These are phyloP conservation scores for Darevskia mixta DNA, from an alignment of 2,797 vertebrate species.

Conservation along the genomic window DNA sequence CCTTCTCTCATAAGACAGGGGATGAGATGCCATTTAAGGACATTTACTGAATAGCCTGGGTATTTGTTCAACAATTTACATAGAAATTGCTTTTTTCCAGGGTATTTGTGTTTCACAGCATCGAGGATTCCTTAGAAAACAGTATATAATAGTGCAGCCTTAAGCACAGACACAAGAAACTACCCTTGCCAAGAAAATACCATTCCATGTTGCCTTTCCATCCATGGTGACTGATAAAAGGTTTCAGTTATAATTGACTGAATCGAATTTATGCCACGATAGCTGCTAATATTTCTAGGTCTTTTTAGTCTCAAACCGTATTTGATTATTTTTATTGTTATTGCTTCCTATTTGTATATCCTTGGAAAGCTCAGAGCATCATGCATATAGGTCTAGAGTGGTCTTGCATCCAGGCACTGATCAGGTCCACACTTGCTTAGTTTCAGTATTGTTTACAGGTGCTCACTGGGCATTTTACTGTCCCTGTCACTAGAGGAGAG, in stretches of 20 bases:
- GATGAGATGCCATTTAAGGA: constrained; percentile 10
- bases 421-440: not conserved
- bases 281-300: not conserved
- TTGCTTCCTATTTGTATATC: not conserved
- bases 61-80: not conserved
- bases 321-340: not conserved
- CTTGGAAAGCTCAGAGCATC: not conserved
- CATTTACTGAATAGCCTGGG: not conserved
- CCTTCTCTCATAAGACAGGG: constrained; percentile 4
- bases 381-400: too few relatives aligned
- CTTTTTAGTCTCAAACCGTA: not conserved
- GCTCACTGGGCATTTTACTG: not conserved
- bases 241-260: not conserved
- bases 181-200: not conserved
- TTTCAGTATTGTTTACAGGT: not conserved
- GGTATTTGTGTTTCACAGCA: not conserved
- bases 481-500: not conserved
- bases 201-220: not conserved
- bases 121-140: not conserved
- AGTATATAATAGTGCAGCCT: not conserved
- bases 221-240: not conserved
- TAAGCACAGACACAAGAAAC: not conserved
- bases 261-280: not conserved
- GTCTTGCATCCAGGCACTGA: not conserved
- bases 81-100: not conserved